Percentiles rank a stretch among this genome's conserved stretches.
phyloP scores from a whole-genome alignment of 2,113 vertebrate species.

The Gallinago undulata region DNA sequence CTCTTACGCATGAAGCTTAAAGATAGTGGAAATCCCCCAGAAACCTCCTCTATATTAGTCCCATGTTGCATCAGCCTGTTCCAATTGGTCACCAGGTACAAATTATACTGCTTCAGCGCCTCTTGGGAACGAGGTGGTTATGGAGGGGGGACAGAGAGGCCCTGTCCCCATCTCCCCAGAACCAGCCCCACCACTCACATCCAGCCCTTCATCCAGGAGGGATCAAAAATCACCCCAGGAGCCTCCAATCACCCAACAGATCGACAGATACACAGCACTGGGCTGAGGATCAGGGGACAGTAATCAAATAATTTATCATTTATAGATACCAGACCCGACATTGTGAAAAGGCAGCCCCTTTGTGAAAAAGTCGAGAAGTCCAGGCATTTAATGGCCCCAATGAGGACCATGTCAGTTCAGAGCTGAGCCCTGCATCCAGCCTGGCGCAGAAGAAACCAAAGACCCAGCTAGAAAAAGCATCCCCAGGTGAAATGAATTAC shows the following conservation, averaged over 20 bases:
- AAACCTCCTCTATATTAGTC: constrained; percentile 10
- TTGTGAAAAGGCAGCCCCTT: not conserved
- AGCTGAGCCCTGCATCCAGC: not conserved
- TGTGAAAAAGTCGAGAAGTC: not conserved
- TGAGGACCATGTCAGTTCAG: rapidly evolving
- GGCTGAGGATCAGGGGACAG: not conserved
- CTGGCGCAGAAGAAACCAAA: not conserved
- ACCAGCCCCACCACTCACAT: not conserved
- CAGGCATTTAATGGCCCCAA: not conserved
- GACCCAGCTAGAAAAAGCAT: not conserved
- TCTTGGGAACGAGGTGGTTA: not conserved
- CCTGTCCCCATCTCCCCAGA: not conserved
- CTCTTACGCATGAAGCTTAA: not conserved
- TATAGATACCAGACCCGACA: not conserved
- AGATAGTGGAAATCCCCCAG: not conserved
- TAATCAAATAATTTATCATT: not conserved
- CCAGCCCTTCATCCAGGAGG: not conserved
- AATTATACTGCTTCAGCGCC: not conserved
- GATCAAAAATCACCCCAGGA: not conserved
- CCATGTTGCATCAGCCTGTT: constrained; percentile 17
- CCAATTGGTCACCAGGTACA: constrained; percentile 19
- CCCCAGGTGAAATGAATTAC: not conserved
- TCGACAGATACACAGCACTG: not conserved
- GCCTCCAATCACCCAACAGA: not conserved
- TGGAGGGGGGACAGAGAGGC: not conserved